A percentile compares a stretch with the other conserved stretches of the same genome.
phyloP scores from a whole-genome alignment of 2,113 vertebrate genomes.

The Halcyon senegalensis region DNA sequence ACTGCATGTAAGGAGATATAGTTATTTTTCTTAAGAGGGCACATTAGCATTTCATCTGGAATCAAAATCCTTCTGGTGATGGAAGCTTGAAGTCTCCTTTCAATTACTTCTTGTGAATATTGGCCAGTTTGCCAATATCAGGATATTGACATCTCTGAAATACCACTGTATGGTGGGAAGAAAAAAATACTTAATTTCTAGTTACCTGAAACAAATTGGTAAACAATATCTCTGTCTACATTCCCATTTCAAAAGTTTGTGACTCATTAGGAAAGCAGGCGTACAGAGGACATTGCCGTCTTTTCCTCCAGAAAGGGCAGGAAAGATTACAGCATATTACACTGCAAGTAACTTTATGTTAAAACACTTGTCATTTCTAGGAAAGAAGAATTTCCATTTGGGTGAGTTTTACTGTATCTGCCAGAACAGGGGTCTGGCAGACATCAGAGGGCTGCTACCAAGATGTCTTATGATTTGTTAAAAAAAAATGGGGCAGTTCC shows the following conservation, averaged over 20 bases:
- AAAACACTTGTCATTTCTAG: not conserved
- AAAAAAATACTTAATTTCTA: not conserved
- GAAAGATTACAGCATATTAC: not conserved
- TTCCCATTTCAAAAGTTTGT: not conserved
- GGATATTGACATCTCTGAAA: not conserved
- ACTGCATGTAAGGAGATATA: not conserved
- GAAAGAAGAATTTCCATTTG: not conserved
- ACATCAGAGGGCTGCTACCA: not conserved
- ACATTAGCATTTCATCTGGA: not conserved
- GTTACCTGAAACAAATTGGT: not conserved
- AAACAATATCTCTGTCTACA: not conserved
- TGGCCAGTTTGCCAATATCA: not conserved
- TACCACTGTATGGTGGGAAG: not conserved
- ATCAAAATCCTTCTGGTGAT: not conserved
- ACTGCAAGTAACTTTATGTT: not conserved
- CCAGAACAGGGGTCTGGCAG: not conserved
- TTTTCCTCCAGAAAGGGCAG: not conserved
- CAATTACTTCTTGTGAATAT: not conserved
- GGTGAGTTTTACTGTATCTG: not conserved
- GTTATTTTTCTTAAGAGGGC: not conserved
- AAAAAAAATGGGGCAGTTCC: not conserved
- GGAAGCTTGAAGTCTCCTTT: not conserved
- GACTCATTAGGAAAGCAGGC: not conserved
- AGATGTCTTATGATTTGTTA: not conserved
- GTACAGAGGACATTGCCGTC: not conserved